Evolutionary conservation across 2,888 invertebrate species (phyloP), one percentile per base, ranked within the genome.

Genomic region (Pterostichus madidus): DNA sequence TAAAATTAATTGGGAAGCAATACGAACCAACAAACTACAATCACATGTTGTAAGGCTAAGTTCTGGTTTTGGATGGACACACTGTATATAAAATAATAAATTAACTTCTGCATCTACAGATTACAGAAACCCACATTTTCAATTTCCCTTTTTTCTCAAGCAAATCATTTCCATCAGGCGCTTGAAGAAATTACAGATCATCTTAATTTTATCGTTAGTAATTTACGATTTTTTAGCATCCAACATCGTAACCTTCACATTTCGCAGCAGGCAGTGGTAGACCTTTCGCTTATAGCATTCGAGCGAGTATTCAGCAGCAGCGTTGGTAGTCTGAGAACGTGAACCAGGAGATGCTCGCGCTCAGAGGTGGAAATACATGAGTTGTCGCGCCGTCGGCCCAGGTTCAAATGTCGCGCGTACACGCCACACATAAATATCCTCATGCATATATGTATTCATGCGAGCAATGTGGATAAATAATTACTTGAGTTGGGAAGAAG

Each of bases 311-410:
- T 39, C 39, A 39, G 39, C 39, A 39, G 39, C 39, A 5, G 5
- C 5, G 39, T 39, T 24, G 73, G 44, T 8, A 17, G 73, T 73
- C 39, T 76, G 76, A 76, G 76, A 76, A 76, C 76, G 53, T 49
- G 76, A 59, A 78, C 53, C 53, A 53, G 53, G 15, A 53, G 53
- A 53, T 53, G 53, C 15, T 44, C 10, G 15, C 32, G 52, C 24
- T 75, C 49, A 17, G 49, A 78, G 59, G 78, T 78, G 78, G 78
- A 78, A 78, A 78, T 78, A 78, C 78, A 35, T 78, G 78, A 56
- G 32, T 53, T 56, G 78, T 64, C 64, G 61, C 32, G n/a, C 49
- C 79, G 49, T 77, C 39, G 79, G 11, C 79, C 17, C 52, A 46
- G 64, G 61, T 61, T 61, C 49, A 80, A 80, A 80, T 80, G 68